Percentiles rank a stretch among this genome's conserved stretches.
These are phyloP conservation scores for Dexiosoma caninum DNA, from an alignment of 2,888 invertebrate genomes.

Conservation along the genomic window DNA sequence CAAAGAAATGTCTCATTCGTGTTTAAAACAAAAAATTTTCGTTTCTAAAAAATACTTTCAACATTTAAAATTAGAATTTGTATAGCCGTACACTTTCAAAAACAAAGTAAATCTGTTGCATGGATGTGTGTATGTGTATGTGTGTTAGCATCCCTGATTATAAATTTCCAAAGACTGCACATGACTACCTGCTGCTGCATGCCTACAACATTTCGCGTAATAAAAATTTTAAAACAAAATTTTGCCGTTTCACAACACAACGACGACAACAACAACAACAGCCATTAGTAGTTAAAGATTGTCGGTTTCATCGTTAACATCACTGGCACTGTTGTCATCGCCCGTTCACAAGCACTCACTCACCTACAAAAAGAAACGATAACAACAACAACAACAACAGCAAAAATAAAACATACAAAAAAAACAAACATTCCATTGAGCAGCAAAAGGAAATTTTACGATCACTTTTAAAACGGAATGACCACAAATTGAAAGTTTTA, in stretches of 20 bases:
- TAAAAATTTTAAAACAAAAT: neutral
- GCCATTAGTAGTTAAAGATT: constrained; percentile 38
- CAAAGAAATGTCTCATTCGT: too few relatives aligned
- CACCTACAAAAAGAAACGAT: too few relatives aligned
- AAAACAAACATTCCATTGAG: neutral
- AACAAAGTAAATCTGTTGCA: too few relatives aligned
- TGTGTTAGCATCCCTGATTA: too few relatives aligned
- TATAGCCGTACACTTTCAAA: too few relatives aligned
- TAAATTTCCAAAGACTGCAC: constrained; percentile 31
- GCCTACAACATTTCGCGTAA: neutral
- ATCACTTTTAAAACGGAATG: constrained; percentile 18
- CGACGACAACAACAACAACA: neutral
- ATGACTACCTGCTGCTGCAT: constrained; percentile 12
- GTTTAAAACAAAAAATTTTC: too few relatives aligned
- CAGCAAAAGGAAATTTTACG: neutral
- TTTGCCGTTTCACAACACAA: too few relatives aligned
- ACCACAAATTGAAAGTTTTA: constrained; percentile 50
- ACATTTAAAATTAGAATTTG: too few relatives aligned
- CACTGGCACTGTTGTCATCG: neutral
- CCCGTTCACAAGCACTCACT: neutral
- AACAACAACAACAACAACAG: too few relatives aligned
- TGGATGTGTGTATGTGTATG: too few relatives aligned
- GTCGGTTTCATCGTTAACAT: constrained; percentile 18
- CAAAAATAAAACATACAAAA: too few relatives aligned
- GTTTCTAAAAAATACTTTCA: too few relatives aligned